Base-by-base conservation (phyloP, 2,888 invertebrate genomes). In the Dynastes maya region DNA sequence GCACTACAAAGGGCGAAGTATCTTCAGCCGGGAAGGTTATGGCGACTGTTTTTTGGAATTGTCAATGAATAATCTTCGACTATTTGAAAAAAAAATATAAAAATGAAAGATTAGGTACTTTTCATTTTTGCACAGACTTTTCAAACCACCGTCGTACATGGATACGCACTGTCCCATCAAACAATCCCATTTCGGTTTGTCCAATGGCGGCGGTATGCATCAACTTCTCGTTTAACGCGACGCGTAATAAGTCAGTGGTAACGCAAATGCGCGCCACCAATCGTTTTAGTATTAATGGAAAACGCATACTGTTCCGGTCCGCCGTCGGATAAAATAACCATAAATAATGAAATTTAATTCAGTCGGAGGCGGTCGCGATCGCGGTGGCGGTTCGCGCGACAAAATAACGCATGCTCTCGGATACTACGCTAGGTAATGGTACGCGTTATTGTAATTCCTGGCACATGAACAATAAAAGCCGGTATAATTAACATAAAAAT, bases 341-440 rank as follows among this genome's bases (percentile, higher is more conserved):
- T 67, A 67, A 67, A 67, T 67, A 67, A 67, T 67, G 67, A 67
- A 67, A 67, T 67, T 67, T 67, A 67, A 67, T 67, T 67, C 67
- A 6, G 67, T 49, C 49, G 67, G 45, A 37, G 49, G 67, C 49
- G 16, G 22, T 49, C 45, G 45, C 67, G 49, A 27, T 27, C 61
- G 61, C 29, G 29, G 55, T 40, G 37, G 65, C n/a, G 65, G 16
- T n/a, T n/a, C 63, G 40, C 6, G 67, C 67, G 45, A 65, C 64
- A 65, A 32, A 65, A 40, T 65, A 53, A 65, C 16, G 13, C 40
- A 9, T 61, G 13, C 27, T 61, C 16, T 61, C 16, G 40, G 32
- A 65, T 32, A 37, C n/a, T 45, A 45, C 9, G 45, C 45, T 45
- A 37, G 64, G 16, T 13, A n/a, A 27, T 65, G n/a, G 5, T 65